Conservation (phyloP, 2,797 vertebrate genomes). For the Phrynocephalus vlangalii region DNA sequence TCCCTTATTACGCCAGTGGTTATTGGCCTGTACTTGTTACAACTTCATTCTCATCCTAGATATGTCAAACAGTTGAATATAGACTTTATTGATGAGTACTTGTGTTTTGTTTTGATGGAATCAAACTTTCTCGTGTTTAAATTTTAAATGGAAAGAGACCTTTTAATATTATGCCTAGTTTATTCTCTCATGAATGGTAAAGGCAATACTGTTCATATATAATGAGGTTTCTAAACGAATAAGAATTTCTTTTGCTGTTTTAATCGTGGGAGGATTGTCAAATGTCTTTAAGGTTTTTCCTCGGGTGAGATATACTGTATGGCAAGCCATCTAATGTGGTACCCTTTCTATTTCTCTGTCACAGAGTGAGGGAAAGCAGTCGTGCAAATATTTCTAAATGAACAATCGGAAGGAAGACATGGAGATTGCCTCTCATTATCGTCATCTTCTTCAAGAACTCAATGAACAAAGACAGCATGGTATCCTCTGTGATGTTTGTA, state of each 20-base stretch:
- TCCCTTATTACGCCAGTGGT: too few species aligned
- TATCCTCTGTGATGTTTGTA: conserved; percentile 94
- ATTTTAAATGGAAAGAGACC: too few species aligned
- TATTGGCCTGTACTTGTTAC: background rate
- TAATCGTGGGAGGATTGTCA: background rate
- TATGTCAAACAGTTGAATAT: background rate
- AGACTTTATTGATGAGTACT: background rate
- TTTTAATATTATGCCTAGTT: background rate
- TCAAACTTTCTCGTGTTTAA: too few species aligned
- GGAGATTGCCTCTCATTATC: conserved; percentile 98
- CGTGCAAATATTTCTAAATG: conserved; percentile 88
- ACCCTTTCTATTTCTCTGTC: conserved; percentile 37
- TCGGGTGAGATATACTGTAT: background rate
- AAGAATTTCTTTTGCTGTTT: background rate
- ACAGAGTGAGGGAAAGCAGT: conserved; percentile 76
- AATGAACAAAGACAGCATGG: conserved; percentile 97
- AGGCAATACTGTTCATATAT: background rate
- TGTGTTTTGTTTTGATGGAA: too few species aligned
- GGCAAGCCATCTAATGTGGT: conserved; percentile 16
- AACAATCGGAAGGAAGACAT: conserved; percentile 98
- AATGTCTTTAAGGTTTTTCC: background rate
- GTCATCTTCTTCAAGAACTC: conserved; percentile 94
- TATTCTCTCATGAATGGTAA: background rate
- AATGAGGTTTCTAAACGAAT: background rate
- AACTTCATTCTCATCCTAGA: background rate